Conservation (phyloP, 53 echinoderm and acorn worm genomes). For the Mesocentrotus franciscanus region DNA sequence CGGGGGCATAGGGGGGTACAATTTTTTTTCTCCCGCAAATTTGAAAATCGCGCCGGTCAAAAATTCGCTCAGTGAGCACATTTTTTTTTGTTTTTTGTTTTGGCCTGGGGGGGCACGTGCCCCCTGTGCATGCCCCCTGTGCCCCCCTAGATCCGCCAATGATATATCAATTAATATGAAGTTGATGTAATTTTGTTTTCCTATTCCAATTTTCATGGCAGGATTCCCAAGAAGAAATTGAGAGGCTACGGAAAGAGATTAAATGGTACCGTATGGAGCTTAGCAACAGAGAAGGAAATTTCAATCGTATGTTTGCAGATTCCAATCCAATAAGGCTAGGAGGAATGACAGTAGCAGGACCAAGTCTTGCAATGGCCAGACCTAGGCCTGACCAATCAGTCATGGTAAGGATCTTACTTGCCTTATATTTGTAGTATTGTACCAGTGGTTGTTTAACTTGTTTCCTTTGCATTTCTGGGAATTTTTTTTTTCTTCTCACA, state of each 20-base stretch:
- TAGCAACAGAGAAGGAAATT: constrained; percentile 92
- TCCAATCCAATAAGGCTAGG: constrained; percentile 82
- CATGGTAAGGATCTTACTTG: background rate
- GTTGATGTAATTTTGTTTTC: background rate
- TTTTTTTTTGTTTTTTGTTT: too few species aligned
- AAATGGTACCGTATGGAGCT: constrained; percentile 87
- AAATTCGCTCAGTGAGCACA: too few species aligned
- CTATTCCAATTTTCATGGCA: constrained; percentile 49
- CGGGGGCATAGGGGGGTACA: too few species aligned
- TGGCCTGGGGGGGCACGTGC: too few species aligned
- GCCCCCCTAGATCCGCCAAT: too few species aligned
- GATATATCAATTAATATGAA: too few species aligned
- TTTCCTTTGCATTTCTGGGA: too few species aligned
- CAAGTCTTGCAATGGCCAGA: constrained; percentile 21
- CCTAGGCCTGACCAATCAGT: constrained; percentile 39
- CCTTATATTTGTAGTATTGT: too few species aligned
- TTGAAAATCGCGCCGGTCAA: too few species aligned
- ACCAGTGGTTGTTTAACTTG: background rate
- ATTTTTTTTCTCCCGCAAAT: too few species aligned
- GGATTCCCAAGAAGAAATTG: constrained; percentile 86
- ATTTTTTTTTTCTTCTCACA: background rate
- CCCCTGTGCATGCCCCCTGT: too few species aligned
- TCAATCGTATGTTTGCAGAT: constrained; percentile 93
- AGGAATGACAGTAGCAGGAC: constrained; percentile 46
- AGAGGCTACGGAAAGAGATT: constrained; percentile 80